These are phyloP conservation scores for Teleogryllus occipitalis DNA, from an alignment of 1,140 invertebrate genomes.

Conservation along the genomic window DNA sequence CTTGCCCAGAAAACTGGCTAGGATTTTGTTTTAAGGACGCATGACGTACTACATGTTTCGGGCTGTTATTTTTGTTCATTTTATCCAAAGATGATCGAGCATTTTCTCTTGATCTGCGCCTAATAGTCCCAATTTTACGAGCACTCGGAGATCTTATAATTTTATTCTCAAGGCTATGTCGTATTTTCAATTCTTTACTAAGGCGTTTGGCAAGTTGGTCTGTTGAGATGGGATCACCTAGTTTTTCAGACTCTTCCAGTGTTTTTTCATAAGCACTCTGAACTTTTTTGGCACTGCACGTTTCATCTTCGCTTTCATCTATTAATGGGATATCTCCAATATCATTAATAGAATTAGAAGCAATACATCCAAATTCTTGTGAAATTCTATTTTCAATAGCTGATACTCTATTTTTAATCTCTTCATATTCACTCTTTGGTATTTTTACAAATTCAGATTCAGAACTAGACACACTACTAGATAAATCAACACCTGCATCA, in stretches of 20 bases:
- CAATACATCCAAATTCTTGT: conserved; percentile 50
- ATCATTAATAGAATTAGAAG: conserved; percentile 17
- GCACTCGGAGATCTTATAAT: conserved; percentile 71
- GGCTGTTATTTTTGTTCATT: conserved; percentile 17
- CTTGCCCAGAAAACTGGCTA: conserved; percentile 19
- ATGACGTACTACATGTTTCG: conserved; percentile 23
- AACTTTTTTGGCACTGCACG: conserved; percentile 37
- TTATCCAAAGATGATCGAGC: conserved; percentile 27
- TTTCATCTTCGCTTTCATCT: conserved; percentile 8
- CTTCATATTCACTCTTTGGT: conserved; percentile 63
- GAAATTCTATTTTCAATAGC: conserved; percentile 60
- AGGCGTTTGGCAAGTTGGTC: conserved; percentile 60
- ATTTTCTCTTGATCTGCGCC: conserved; percentile 54
- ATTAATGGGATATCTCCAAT: conserved; percentile 10
- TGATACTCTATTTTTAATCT: conserved; percentile 60
- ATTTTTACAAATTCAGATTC: conserved; percentile 52
- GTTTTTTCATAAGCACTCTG: conserved; percentile 64
- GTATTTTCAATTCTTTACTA: conserved; percentile 63
- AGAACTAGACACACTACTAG: not conserved
- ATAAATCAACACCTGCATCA: conserved; percentile 1
- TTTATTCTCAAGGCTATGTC: conserved; percentile 54
- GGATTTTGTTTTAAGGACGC: conserved; percentile 21
- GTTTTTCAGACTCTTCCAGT: conserved; percentile 51
- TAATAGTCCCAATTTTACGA: conserved; percentile 63
- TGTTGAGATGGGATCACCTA: conserved; percentile 43